Evolutionary conservation across 2,113 vertebrate species (phyloP).

Genomic region (Gallinago media): DNA sequence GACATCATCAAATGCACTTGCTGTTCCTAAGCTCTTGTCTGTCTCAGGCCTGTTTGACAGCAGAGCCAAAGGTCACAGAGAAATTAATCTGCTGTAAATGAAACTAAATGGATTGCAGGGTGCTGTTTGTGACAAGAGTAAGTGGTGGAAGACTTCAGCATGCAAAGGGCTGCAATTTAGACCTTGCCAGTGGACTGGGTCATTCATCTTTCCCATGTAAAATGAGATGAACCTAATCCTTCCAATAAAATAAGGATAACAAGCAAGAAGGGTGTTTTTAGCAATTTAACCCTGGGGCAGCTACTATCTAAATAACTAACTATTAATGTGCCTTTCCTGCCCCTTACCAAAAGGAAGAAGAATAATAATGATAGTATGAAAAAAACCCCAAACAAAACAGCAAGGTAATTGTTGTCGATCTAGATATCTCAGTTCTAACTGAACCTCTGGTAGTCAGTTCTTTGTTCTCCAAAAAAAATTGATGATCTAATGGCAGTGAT

Average conservation of each 20-base stretch:
- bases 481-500: neutral
- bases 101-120: constrained; percentile 67
- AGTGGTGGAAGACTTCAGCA: constrained; percentile 44
- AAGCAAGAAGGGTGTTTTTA: constrained; percentile 25
- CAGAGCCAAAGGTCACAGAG: constrained; percentile 46
- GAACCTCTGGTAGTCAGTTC: neutral
- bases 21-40: constrained; percentile 36
- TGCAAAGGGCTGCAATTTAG: constrained; percentile 56
- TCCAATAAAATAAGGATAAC: constrained; percentile 31
- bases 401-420: neutral
- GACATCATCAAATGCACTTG: constrained; percentile 54
- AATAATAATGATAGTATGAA: neutral
- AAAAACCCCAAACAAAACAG: neutral
- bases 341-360: neutral
- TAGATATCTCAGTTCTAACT: neutral
- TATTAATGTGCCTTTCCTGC: neutral
- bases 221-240: constrained; percentile 46
- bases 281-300: constrained; percentile 46
- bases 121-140: constrained; percentile 60
- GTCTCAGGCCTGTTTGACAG: constrained; percentile 47
- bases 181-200: constrained; percentile 35
- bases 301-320: constrained; percentile 46
- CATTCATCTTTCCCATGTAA: constrained; percentile 48
- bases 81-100: constrained; percentile 75
- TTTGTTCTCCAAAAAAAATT: neutral